These are phyloP conservation scores for Urechis unicinctus DNA, from an alignment of 2,888 invertebrate genomes.

Conservation along the genomic window DNA sequence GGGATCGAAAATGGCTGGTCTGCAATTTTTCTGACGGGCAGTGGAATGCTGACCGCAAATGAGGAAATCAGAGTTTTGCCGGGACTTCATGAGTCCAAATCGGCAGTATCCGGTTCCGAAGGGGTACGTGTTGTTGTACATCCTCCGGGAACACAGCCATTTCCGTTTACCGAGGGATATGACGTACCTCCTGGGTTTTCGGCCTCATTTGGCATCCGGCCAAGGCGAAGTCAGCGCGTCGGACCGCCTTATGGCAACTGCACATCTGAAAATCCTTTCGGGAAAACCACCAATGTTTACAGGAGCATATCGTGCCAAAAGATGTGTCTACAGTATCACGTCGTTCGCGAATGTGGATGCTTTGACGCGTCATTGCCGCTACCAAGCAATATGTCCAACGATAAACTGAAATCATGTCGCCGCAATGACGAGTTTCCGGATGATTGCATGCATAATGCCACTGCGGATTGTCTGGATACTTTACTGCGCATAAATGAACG, in stretches of 20 bases:
- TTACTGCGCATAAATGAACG: conserved; percentile 13
- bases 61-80: conserved; percentile 19
- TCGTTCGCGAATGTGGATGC: conserved; percentile 18
- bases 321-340: conserved; percentile 20
- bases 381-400: conserved; percentile 2
- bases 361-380: conserved; percentile 16
- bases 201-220: conserved; percentile 21
- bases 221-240: conserved; percentile 18
- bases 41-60: conserved; percentile 22
- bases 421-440: conserved; percentile 16
- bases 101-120: conserved; percentile 19
- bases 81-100: conserved; percentile 20
- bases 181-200: conserved; percentile 24
- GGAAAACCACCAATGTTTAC: conserved; percentile 5
- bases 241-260: conserved; percentile 23
- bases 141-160: conserved; percentile 21
- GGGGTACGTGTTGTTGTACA: conserved; percentile 24
- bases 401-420: conserved; percentile 8
- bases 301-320: conserved; percentile 21
- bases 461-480: conserved; percentile 15
- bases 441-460: conserved; percentile 16
- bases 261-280: conserved; percentile 17
- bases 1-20: conserved; percentile 27
- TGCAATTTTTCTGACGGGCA: conserved; percentile 20
- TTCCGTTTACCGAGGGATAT: conserved; percentile 22